A percentile compares a stretch with the other conserved stretches of the same genome.
Conservation (phyloP, 2,113 vertebrate genomes). For the Aegotheles bennettii region DNA sequence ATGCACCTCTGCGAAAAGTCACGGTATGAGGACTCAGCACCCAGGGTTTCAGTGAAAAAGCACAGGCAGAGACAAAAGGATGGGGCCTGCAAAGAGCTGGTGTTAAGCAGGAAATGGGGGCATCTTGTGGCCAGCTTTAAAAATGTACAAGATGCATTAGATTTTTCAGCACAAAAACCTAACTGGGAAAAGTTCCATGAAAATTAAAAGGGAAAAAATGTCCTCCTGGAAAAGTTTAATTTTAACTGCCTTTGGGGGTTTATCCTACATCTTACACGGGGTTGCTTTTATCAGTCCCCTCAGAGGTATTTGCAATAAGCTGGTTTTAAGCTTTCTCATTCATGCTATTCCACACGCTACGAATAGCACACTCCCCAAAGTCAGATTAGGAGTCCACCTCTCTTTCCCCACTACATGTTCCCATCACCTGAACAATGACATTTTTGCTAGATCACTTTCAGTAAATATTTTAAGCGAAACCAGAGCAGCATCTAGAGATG, state of each 20-base stretch:
- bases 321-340: not conserved
- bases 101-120: not conserved
- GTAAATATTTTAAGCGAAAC: not conserved
- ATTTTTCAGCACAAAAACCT: not conserved
- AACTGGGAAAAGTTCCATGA: not conserved
- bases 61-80: not conserved
- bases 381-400: not conserved
- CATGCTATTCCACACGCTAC: not conserved
- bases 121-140: constrained; percentile 64
- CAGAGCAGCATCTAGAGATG: not conserved
- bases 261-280: not conserved
- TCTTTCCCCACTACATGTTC: not conserved
- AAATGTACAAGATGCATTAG: not conserved
- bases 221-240: not conserved
- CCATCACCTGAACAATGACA: not conserved
- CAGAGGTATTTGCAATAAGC: not conserved
- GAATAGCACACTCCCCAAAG: not conserved
- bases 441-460: not conserved
- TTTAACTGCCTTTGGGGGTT: not conserved
- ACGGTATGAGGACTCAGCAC: rapidly evolving
- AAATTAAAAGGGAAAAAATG: not conserved
- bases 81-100: not conserved
- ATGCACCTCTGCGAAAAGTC: not conserved
- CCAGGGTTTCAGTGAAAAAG: not conserved
- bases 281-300: not conserved